A percentile compares a stretch with the other conserved stretches of the same genome.
phyloP scores from a whole-genome alignment of 92 coral and sea anemone species.

The Epizoanthus stellaris region DNA sequence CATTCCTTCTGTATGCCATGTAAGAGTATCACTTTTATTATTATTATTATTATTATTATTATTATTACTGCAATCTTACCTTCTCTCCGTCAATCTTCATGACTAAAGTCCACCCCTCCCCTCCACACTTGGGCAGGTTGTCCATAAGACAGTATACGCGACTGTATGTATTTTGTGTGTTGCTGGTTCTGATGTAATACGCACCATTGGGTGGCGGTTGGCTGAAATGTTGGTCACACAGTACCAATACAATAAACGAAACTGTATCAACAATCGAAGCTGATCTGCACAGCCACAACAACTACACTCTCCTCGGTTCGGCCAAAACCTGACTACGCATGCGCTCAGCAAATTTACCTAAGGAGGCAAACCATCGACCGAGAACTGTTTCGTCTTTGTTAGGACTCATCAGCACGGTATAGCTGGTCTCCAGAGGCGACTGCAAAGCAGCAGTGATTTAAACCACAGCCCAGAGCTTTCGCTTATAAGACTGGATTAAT shows the following conservation, averaged over 20 bases:
- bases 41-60: too few species aligned
- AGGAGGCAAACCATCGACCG: too few species aligned
- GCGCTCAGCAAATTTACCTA: too few species aligned
- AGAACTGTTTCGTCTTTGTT: neutral
- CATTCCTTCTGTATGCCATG: too few species aligned
- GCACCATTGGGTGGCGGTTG: slow-evolving; percentile 24
- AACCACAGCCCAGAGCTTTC: too few species aligned
- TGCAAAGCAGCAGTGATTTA: too few species aligned
- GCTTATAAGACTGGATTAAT: too few species aligned
- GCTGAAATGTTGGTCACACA: neutral
- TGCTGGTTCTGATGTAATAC: slow-evolving; percentile 23
- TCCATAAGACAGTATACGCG: slow-evolving; percentile 44
- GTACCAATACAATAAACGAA: neutral
- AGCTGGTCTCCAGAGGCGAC: neutral
- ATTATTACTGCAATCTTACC: neutral
- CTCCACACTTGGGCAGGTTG: slow-evolving; percentile 29
- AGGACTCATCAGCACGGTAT: neutral
- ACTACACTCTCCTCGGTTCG: too few species aligned
- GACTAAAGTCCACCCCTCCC: slow-evolving; percentile 42
- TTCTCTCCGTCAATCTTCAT: slow-evolving; percentile 39
- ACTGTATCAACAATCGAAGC: too few species aligned
- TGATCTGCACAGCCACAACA: too few species aligned
- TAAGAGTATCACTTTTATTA: too few species aligned
- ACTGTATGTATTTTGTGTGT: neutral
- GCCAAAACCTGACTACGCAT: too few species aligned